Evolutionary conservation across 2,113 vertebrate genomes (phyloP).

Genomic region (Chrysochloris asiatica): DNA sequence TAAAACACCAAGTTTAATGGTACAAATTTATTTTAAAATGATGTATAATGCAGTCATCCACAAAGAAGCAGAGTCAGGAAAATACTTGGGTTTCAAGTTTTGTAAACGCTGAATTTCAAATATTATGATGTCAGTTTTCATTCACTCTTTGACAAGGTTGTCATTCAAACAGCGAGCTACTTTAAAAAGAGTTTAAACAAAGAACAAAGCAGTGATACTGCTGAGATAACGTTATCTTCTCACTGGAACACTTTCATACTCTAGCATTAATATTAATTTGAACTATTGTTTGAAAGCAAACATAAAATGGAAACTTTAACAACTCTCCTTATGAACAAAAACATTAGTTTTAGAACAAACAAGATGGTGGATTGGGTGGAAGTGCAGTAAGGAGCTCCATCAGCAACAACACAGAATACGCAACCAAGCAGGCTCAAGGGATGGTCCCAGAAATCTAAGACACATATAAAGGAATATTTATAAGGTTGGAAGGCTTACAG

Average conservation of each 20-base stretch:
- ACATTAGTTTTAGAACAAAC: slow-evolving; percentile 40
- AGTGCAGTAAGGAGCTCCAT: no score
- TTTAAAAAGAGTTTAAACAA: slow-evolving; percentile 85
- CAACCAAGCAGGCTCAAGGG: no score
- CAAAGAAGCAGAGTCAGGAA: slow-evolving; percentile 84
- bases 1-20: slow-evolving; percentile 23
- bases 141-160: slow-evolving; percentile 86
- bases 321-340: slow-evolving; percentile 44
- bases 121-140: slow-evolving; percentile 88
- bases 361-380: no score
- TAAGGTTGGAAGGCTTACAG: no score
- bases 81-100: slow-evolving; percentile 82
- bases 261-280: slow-evolving; percentile 81
- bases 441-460: no score
- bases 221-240: slow-evolving; percentile 86
- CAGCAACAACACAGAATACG: no score
- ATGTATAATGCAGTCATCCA: slow-evolving; percentile 81
- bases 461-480: no score
- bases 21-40: slow-evolving; percentile 76
- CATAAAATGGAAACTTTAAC: slow-evolving; percentile 66
- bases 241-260: slow-evolving; percentile 71
- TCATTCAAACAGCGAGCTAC: slow-evolving; percentile 86
- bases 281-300: slow-evolving; percentile 77
- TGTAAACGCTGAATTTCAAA: slow-evolving; percentile 84
- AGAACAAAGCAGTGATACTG: slow-evolving; percentile 87